These are phyloP conservation scores for Peromyscus nudipes DNA, from an alignment of 2,797 vertebrate genomes.

Conservation along the genomic window DNA sequence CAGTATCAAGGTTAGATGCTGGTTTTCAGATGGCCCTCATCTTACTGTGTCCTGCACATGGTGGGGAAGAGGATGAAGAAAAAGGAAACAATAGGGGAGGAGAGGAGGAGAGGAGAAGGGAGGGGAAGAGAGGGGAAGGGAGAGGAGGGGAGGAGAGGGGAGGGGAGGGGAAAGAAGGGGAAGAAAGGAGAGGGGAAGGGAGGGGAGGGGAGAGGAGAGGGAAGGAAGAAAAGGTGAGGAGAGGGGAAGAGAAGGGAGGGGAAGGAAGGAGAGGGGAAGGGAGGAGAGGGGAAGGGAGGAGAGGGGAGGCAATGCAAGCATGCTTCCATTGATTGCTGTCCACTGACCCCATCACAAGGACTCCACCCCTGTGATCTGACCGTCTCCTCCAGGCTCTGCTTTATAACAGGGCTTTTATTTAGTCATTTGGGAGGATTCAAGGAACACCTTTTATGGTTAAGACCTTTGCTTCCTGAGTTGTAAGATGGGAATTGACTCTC, in stretches of 20 bases:
- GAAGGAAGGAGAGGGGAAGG: too few species aligned
- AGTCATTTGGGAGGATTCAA: background rate
- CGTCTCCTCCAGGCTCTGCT: background rate
- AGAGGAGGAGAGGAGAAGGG: too few species aligned
- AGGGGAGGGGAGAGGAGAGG: too few species aligned
- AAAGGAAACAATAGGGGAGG: background rate
- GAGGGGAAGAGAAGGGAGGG: too few species aligned
- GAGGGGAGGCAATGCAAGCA: background rate
- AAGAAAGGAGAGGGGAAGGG: too few species aligned
- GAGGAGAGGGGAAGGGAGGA: too few species aligned
- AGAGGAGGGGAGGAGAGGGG: too few species aligned
- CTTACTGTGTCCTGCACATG: background rate
- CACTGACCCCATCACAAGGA: background rate
- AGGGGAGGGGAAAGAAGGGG: too few species aligned
- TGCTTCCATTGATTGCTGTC: background rate
- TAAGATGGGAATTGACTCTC: background rate
- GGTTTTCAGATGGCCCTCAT: background rate
- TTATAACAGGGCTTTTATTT: background rate
- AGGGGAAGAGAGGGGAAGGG: too few species aligned
- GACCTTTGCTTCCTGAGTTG: background rate
- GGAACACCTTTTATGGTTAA: background rate
- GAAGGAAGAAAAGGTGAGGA: too few species aligned
- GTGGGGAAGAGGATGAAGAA: background rate
- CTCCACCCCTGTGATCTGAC: too few species aligned
- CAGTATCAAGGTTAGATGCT: background rate